phyloP scores from a whole-genome alignment of 2,797 vertebrate species.

The Sebastes steindachneri region DNA sequence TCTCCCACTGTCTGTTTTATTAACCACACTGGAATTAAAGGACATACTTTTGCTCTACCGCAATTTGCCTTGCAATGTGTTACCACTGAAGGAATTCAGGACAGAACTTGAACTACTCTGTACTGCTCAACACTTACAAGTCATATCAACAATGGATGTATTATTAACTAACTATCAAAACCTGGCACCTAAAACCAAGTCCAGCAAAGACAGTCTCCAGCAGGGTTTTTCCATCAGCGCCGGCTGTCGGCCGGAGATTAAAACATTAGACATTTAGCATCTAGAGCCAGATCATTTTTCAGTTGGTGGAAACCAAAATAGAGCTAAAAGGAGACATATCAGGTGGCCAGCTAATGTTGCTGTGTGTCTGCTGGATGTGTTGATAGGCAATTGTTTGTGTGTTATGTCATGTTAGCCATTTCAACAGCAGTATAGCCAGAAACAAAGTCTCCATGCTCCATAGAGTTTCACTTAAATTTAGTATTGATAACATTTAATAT shows the following conservation, averaged over 20 bases:
- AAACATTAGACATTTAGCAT: neutral
- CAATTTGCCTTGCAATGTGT: conserved; percentile 1
- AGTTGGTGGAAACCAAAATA: neutral
- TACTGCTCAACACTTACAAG: neutral
- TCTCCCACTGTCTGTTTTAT: conserved; percentile 20
- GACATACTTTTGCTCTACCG: neutral
- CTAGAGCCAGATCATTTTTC: neutral
- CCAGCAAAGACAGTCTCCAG: no score
- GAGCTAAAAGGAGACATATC: neutral
- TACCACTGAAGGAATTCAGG: neutral
- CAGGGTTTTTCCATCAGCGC: no score
- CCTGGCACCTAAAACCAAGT: no score
- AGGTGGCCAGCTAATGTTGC: no score
- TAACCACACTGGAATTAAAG: conserved; percentile 41
- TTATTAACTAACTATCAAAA: neutral
- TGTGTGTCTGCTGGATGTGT: neutral
- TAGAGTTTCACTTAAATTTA: no score
- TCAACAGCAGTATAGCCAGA: neutral
- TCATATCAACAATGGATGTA: neutral
- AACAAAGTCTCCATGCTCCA: no score
- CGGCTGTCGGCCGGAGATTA: no score
- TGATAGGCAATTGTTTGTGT: no score
- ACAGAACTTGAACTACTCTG: neutral
- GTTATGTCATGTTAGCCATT: neutral
- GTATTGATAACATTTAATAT: no score